Conservation (phyloP, 2,888 invertebrate species). For the Lissonota sp. region DNA sequence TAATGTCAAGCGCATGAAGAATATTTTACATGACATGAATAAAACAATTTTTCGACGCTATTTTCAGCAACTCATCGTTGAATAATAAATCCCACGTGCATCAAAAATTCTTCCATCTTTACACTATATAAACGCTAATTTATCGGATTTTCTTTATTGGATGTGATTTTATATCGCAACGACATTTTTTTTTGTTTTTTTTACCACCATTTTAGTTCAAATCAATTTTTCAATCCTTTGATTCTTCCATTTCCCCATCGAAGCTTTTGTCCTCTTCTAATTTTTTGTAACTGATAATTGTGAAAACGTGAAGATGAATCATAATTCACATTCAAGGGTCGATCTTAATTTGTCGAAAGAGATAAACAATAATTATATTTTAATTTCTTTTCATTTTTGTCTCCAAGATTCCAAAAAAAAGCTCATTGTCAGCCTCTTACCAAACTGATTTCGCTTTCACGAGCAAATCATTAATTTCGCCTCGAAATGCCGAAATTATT, state of each 20-base stretch:
- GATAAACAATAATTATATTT: background rate
- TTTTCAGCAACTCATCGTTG: too few species aligned
- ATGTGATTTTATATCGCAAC: too few species aligned
- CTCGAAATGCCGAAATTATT: background rate
- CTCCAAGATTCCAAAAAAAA: constrained; percentile 31
- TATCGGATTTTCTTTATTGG: too few species aligned
- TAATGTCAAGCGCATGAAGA: too few species aligned
- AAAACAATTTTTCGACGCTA: too few species aligned
- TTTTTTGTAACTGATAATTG: background rate
- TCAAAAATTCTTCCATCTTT: too few species aligned
- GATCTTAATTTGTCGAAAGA: background rate
- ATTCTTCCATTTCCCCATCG: background rate
- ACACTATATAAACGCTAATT: too few species aligned
- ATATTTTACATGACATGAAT: too few species aligned
- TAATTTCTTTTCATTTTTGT: background rate
- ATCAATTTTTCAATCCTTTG: too few species aligned
- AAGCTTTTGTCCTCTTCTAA: background rate
- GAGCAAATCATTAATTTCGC: background rate
- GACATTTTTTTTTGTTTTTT: too few species aligned
- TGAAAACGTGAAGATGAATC: background rate
- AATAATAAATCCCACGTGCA: too few species aligned
- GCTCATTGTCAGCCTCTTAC: constrained; percentile 6
- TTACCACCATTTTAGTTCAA: too few species aligned
- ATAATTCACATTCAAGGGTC: background rate
- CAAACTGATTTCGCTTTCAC: background rate